Evolutionary conservation across 2,888 invertebrate species (phyloP).

Genomic region (Eumacrocentrus americanus): DNA sequence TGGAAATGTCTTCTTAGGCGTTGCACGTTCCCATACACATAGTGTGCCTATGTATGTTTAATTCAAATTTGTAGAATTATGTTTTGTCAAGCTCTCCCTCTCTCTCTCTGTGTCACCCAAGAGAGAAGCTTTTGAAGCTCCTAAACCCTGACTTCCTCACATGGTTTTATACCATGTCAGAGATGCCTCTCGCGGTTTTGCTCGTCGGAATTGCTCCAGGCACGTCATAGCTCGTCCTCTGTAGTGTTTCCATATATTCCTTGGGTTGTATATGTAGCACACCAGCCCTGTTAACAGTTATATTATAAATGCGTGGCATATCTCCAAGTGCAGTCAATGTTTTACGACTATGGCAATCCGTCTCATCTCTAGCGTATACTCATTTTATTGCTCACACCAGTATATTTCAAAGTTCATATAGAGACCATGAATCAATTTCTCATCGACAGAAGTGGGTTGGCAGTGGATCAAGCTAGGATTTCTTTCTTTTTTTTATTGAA

Average conservation of each 20-base stretch:
- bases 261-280: too few relatives aligned
- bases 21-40: too few relatives aligned
- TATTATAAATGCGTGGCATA: constrained; percentile 8
- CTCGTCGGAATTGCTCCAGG: too few relatives aligned
- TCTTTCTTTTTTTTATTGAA: too few relatives aligned
- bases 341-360: constrained; percentile 5
- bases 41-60: not conserved
- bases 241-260: not conserved
- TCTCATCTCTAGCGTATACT: not conserved
- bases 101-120: not conserved
- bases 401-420: too few relatives aligned
- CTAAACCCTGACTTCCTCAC: not conserved
- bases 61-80: constrained; percentile 8
- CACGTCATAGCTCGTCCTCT: too few relatives aligned
- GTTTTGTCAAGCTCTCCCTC: not conserved
- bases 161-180: constrained; percentile 11
- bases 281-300: constrained; percentile 14
- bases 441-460: too few relatives aligned
- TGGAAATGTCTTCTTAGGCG: not conserved
- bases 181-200: too few relatives aligned
- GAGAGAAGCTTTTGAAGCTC: not conserved
- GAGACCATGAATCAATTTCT: too few relatives aligned
- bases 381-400: not conserved
- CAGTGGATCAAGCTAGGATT: too few relatives aligned
- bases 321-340: constrained; percentile 10